Conservation (phyloP, 2,797 vertebrate genomes). For the Balearica regulorum region DNA sequence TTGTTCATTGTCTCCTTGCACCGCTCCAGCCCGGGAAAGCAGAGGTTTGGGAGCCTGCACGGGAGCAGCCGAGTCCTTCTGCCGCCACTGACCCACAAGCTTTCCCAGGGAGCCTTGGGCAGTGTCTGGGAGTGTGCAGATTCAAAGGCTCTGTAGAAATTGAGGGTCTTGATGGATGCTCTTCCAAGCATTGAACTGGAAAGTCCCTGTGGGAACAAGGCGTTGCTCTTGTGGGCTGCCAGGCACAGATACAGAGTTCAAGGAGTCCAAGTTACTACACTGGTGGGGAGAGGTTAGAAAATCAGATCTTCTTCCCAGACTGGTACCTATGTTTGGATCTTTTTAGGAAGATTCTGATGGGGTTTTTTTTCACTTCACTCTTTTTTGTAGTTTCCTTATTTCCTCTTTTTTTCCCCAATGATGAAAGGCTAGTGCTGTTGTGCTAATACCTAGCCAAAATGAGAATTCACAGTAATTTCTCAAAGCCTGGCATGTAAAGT, state of each 20-base stretch:
- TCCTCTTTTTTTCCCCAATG: neutral
- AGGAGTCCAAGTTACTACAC: neutral
- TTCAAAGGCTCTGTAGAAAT: neutral
- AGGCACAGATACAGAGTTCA: neutral
- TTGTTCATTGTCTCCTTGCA: neutral
- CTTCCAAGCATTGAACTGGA: neutral
- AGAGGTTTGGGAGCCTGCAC: neutral
- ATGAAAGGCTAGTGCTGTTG: neutral
- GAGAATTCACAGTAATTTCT: neutral
- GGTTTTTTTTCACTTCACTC: neutral
- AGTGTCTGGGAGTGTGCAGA: neutral
- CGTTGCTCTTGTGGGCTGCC: neutral
- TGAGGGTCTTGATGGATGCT: neutral
- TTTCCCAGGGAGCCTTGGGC: neutral
- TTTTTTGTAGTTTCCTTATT: neutral
- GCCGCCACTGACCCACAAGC: neutral
- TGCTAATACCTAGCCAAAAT: neutral
- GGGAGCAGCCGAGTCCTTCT: neutral
- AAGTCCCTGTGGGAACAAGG: slow-evolving; percentile 6
- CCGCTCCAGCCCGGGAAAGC: neutral
- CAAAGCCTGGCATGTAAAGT: neutral
- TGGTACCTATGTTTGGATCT: neutral
- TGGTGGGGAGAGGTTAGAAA: slow-evolving; percentile 10
- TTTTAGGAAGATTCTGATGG: neutral
- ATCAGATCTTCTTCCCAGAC: neutral